Conservation (phyloP, 2,888 invertebrate species). For the Morpho achilles region DNA sequence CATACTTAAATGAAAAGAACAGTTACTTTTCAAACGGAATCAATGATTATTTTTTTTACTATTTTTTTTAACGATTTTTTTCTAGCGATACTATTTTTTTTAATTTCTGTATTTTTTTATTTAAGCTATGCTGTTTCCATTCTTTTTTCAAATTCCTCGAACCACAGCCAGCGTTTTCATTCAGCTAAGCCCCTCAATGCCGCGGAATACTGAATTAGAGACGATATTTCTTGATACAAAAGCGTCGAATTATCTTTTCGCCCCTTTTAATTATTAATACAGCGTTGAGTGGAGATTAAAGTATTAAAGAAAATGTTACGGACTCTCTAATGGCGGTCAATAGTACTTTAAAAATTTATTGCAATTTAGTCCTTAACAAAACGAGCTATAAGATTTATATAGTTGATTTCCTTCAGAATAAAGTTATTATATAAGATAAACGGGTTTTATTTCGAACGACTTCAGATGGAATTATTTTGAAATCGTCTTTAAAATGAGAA, state of each 20-base stretch:
- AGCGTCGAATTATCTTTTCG: constrained; percentile 48
- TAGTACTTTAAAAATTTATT: constrained; percentile 3
- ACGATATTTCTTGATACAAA: constrained; percentile 54
- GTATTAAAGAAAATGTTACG: constrained; percentile 34
- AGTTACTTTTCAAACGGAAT: too few relatives aligned
- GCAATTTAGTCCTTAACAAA: constrained; percentile 5
- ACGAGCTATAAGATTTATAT: background rate
- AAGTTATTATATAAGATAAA: constrained; percentile 6
- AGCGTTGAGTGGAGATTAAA: constrained; percentile 54
- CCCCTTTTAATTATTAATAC: constrained; percentile 69
- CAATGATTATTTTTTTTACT: too few relatives aligned
- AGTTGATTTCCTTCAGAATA: background rate
- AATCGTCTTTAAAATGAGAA: background rate
- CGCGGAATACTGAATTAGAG: constrained; percentile 11
- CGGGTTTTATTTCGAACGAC: constrained; percentile 5
- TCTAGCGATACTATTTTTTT: too few relatives aligned
- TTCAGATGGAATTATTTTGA: background rate
- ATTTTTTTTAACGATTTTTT: too few relatives aligned
- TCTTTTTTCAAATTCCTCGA: too few relatives aligned
- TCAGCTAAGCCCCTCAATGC: too few relatives aligned
- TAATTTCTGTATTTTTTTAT: too few relatives aligned
- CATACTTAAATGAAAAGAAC: too few relatives aligned
- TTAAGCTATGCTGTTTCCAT: too few relatives aligned
- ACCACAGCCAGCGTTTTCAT: too few relatives aligned
- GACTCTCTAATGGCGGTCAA: constrained; percentile 7